These are phyloP conservation scores for Mormyrops attenuatus DNA, from an alignment of 2,797 vertebrate genomes.

Conservation along the genomic window DNA sequence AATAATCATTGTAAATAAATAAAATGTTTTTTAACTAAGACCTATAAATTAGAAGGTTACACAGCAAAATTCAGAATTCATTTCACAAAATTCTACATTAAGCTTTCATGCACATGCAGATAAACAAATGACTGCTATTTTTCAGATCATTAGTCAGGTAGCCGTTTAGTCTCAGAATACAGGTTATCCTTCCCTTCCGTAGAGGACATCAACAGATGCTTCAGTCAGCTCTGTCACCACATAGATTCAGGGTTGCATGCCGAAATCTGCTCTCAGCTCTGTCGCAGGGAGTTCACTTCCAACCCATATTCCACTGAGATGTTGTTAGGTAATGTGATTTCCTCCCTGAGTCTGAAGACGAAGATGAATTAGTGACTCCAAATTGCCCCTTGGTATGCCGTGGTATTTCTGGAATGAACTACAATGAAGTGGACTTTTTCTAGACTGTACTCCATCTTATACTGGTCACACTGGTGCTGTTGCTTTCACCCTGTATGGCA, in stretches of 20 bases:
- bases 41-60: background rate
- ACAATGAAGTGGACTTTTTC: background rate
- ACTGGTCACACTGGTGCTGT: background rate
- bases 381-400: background rate
- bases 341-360: background rate
- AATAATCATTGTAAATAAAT: background rate
- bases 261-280: background rate
- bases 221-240: background rate
- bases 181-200: background rate
- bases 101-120: background rate
- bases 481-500: background rate
- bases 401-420: constrained; percentile 3
- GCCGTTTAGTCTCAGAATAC: background rate
- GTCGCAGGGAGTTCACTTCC: background rate
- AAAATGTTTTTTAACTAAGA: background rate
- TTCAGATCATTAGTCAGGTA: background rate
- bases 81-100: background rate
- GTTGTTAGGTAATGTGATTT: background rate
- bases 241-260: background rate
- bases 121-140: background rate
- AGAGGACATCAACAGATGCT: background rate
- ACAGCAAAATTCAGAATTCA: background rate
- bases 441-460: background rate
- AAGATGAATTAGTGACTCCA: background rate
- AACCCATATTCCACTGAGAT: background rate